Evolutionary conservation across 2,888 invertebrate genomes (phyloP).

Genomic region (Argyresthia goedartella): DNA sequence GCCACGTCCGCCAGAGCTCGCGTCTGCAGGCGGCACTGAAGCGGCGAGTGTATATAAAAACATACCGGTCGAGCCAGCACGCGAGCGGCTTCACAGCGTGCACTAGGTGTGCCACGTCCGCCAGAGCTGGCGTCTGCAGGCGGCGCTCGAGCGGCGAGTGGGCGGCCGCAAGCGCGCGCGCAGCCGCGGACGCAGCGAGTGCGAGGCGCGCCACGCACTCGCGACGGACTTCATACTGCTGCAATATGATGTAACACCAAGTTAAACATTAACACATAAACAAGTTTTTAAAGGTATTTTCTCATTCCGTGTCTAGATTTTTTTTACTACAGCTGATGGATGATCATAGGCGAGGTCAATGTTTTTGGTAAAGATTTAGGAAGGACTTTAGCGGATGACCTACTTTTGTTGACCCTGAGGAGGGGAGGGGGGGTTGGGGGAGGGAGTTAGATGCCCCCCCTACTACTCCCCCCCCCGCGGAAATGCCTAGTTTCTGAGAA

Average conservation of each 20-base stretch:
- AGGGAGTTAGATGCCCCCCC: too few species aligned
- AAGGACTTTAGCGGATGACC: too few species aligned
- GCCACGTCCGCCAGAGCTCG: slow-evolving; percentile 89
- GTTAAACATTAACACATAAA: too few species aligned
- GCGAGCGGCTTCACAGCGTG: slow-evolving; percentile 88
- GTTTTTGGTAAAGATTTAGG: too few species aligned
- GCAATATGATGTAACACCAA: slow-evolving; percentile 36
- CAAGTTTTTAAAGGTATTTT: too few species aligned
- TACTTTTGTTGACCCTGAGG: too few species aligned
- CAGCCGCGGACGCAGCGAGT: slow-evolving; percentile 84
- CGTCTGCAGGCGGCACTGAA: slow-evolving; percentile 79
- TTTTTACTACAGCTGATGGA: too few species aligned
- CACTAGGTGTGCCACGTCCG: slow-evolving; percentile 88
- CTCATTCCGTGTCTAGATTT: too few species aligned
- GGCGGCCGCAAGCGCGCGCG: slow-evolving; percentile 77
- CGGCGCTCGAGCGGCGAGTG: slow-evolving; percentile 80
- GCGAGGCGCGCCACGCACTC: slow-evolving; percentile 94
- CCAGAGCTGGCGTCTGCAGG: slow-evolving; percentile 84
- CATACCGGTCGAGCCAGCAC: slow-evolving; percentile 89
- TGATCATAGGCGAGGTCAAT: too few species aligned
- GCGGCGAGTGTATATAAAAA: slow-evolving; percentile 83
- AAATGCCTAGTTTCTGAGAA: too few species aligned
- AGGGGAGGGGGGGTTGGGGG: too few species aligned
- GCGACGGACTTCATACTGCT: slow-evolving; percentile 92
- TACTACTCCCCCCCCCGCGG: too few species aligned